A percentile compares a stretch with the other conserved stretches of the same genome.
phyloP scores from a whole-genome alignment of 2,113 vertebrate genomes.

The Bos indicus region DNA sequence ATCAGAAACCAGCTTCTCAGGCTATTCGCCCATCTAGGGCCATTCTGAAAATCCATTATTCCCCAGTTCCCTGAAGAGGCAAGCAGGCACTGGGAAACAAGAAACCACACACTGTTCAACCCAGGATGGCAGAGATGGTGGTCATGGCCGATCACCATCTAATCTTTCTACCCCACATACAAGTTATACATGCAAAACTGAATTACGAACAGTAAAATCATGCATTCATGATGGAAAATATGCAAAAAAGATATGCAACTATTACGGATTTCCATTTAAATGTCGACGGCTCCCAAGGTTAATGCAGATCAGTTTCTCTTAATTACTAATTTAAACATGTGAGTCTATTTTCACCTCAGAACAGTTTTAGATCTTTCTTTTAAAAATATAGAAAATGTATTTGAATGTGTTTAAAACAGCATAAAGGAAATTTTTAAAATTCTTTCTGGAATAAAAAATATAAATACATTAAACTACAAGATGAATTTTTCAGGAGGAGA shows the following conservation, averaged over 20 bases:
- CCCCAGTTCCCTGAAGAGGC: neutral
- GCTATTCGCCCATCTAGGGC: neutral
- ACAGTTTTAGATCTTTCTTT: neutral
- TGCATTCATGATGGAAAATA: neutral
- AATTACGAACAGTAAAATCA: neutral
- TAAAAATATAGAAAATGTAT: neutral
- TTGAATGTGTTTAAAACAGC: neutral
- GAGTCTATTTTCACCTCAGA: neutral
- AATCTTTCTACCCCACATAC: neutral
- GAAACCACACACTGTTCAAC: fast-evolving
- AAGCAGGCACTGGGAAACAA: neutral
- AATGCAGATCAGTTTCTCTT: neutral
- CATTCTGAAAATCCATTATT: neutral
- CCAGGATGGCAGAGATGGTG: neutral
- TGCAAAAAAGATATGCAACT: neutral
- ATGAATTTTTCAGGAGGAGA: neutral
- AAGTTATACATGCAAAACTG: neutral
- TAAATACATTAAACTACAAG: constrained; percentile 21
- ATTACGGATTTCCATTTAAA: neutral
- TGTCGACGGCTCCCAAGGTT: neutral
- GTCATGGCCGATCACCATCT: neutral
- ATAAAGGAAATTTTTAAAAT: neutral
- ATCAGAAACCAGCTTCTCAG: neutral
- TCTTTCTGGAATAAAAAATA: neutral
- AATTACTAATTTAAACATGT: neutral